Base-by-base conservation (phyloP, 2,113 vertebrate species). In the Carassius carassius region DNA sequence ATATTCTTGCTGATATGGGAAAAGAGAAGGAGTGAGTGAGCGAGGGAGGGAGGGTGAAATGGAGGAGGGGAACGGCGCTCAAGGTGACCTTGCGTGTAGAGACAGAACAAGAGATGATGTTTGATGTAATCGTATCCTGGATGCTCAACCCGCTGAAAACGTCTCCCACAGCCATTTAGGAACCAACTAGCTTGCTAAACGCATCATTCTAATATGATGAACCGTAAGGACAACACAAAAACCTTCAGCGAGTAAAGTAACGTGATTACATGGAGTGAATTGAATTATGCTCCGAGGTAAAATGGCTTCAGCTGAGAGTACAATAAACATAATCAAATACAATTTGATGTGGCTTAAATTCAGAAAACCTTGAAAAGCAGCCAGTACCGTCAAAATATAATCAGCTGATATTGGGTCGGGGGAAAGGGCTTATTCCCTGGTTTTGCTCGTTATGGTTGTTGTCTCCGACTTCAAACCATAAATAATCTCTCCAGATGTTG, bases 41-140 rank as follows among this genome's bases (percentile, higher is more conserved):
- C 2, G 19, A 81, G 72, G n/a, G 47, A 44, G 78, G 83, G 67
- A 56, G 81, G 63, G 72, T 58, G 32, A 37, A 82, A 69, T 80
- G 78, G 63, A 79, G 80, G 83, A 83, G 69, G 54, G 79, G 58
- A 78, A 56, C 21, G 37, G 84, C 32, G 60, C 85, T 85, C 83
- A 89, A 88, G 86, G 85, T 86, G 90, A 90, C 90, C 90, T 90
- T 88, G 85, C 81, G 73, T 77, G 75, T 56, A 74, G 58, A 63
- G 82, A 87, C 79, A 37, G 32, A 67, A 87, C 58, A 84, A 65
- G 62, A 80, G 86, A 88, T 77, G 49, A 88, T 67, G n/a, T 13
- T 62, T 83, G 67, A 78, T 89, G 62, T 41, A 10, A 44, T 49
- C 19, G 32, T 5, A 41, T 67, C 63, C 37, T 76, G 54, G 19